phyloP scores from a whole-genome alignment of 2,888 invertebrate species.

The Chorisops tibialis region DNA sequence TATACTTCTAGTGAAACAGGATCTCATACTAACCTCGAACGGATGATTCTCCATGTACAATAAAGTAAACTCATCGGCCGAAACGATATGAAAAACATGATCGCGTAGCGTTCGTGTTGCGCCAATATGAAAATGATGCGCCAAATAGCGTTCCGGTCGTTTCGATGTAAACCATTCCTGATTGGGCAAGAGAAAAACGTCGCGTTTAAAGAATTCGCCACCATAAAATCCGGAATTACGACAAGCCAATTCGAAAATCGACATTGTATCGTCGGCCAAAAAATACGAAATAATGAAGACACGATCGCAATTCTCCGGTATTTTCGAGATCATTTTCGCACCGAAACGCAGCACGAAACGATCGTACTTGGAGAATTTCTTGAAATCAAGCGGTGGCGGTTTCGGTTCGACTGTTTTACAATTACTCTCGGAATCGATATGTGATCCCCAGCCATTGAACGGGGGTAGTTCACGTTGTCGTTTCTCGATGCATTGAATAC shows the following conservation, averaged over 20 bases:
- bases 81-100: constrained; percentile 72
- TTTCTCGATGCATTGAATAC: constrained; percentile 19
- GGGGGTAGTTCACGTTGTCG: constrained; percentile 62
- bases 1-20: background rate
- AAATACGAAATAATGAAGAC: constrained; percentile 79
- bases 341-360: constrained; percentile 74
- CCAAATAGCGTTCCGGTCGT: constrained; percentile 71
- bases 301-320: constrained; percentile 62
- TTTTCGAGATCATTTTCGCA: constrained; percentile 71
- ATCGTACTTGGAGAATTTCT: constrained; percentile 77
- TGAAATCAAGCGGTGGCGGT: constrained; percentile 71
- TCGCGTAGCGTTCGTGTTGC: constrained; percentile 72
- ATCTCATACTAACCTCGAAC: constrained; percentile 57
- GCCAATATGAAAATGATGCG: constrained; percentile 82
- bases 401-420: constrained; percentile 78
- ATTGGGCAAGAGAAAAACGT: constrained; percentile 68
- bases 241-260: constrained; percentile 72
- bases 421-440: constrained; percentile 86
- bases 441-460: constrained; percentile 87
- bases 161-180: constrained; percentile 68
- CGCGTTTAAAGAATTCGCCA: constrained; percentile 66
- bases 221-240: constrained; percentile 68
- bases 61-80: constrained; percentile 83
- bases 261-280: constrained; percentile 79
- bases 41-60: constrained; percentile 81